Base-by-base conservation (phyloP, 2,113 vertebrate genomes). In the Hippotragus niger region DNA sequence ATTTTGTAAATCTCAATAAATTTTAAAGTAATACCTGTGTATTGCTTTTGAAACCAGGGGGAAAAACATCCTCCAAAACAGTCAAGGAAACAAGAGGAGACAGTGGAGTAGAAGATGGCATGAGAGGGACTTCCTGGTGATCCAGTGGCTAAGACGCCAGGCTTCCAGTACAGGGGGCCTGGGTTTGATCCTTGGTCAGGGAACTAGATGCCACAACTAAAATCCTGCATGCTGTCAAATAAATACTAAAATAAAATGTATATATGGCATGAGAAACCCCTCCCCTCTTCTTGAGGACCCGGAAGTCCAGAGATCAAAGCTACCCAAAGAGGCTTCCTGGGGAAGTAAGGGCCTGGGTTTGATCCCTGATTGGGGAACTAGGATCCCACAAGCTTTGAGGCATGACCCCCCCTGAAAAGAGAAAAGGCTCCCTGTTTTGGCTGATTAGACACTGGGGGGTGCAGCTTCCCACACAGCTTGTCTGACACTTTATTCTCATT, bases 41-140 rank as follows among this genome's bases (percentile, higher is more conserved):
- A 27, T 90, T 58, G 57, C 55, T 95, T 94, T 58, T 92, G 40
- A 97, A 87, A 87, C 47, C 13, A 19, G 31, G 14, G 33, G 16
- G 5, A 0, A 0, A 2, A 19, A 2, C 36, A n/a, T 7, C 29
- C 50, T 78, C 29, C n/a, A 8, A 23, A 45, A 78, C 52, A 43
- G 40, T 50, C n/a, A 88, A 93, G 82, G 64, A 52, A 95, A 93
- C 11, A 40, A 78, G 29, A 84, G 27, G 62, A 43, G 40, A 76
- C 0, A 15, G 40, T 76, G 40, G 40, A 88, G 6, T 27, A 90
- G 90, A 76, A 53, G 36, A 47, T 23, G 36, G 25, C 25, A 15
- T 10, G 21, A 78, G 55, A 83, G 71, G 71, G 12, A 76, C 36
- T 7, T 43, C 40, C 71, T 27, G 71, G 23, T 76, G 40, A 7